Percentiles rank a stretch among this genome's conserved stretches.
These are phyloP conservation scores for Polietes domitor DNA, from an alignment of 2,888 invertebrate species.

Conservation along the genomic window DNA sequence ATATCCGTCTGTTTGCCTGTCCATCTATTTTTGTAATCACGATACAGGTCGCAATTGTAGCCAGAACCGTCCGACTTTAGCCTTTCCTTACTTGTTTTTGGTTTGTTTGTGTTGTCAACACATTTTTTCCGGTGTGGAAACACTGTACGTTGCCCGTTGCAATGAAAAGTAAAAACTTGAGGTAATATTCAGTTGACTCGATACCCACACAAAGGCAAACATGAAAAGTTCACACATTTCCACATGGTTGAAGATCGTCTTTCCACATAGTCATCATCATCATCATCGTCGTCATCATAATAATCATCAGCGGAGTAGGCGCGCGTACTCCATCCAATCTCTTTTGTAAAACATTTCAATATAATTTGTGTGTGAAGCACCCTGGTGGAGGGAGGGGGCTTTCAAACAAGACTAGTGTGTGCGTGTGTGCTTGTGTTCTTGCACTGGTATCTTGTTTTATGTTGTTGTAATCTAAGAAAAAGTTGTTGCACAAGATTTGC, in stretches of 20 bases:
- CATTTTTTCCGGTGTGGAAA: too few relatives aligned
- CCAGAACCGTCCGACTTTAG: too few relatives aligned
- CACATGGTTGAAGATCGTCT: constrained; percentile 51
- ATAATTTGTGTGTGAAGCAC: neutral
- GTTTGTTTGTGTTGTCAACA: too few relatives aligned
- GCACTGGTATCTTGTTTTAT: constrained; percentile 23
- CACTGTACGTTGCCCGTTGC: too few relatives aligned
- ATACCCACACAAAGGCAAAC: constrained; percentile 19
- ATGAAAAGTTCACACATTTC: constrained; percentile 61
- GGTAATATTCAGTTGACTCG: constrained; percentile 35
- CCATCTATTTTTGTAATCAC: too few relatives aligned
- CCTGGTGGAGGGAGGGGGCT: neutral
- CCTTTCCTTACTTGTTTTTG: too few relatives aligned
- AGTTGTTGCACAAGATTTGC: constrained; percentile 61
- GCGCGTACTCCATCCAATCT: constrained; percentile 8
- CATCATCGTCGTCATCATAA: neutral
- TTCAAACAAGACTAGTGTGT: neutral
- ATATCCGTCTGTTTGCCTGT: too few relatives aligned
- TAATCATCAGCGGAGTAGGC: constrained; percentile 28
- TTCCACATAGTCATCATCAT: neutral
- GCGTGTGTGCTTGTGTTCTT: neutral
- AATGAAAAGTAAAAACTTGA: constrained; percentile 41
- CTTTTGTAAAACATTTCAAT: neutral
- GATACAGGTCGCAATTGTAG: too few relatives aligned
- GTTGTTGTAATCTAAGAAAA: constrained; percentile 56